phyloP scores from a whole-genome alignment of 2,113 vertebrate genomes.

The Caracal caracal region DNA sequence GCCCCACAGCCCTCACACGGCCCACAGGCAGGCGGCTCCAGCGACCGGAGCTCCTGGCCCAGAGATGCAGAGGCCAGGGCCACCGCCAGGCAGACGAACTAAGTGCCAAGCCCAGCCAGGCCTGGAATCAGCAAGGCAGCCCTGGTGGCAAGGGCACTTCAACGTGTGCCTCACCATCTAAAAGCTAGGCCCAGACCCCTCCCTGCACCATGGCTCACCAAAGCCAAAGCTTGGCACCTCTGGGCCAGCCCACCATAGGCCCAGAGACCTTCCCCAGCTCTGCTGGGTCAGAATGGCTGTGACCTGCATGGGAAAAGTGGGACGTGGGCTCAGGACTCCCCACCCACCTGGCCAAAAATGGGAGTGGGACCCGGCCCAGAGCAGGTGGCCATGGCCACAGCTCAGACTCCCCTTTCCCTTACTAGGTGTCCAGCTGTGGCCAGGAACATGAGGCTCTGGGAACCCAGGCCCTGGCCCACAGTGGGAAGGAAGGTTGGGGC shows the following conservation, averaged over 20 bases:
- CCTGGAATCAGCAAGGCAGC: neutral
- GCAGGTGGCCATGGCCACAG: neutral
- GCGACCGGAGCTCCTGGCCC: neutral
- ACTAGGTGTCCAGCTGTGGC: neutral
- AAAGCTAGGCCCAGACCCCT: too few relatives aligned
- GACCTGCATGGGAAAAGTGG: neutral
- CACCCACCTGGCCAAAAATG: neutral
- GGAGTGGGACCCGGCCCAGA: neutral
- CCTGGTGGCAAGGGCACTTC: neutral
- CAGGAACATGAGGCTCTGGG: neutral
- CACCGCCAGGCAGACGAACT: neutral
- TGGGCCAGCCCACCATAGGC: neutral
- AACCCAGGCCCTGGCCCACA: neutral
- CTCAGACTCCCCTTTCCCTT: neutral
- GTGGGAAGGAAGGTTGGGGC: too few relatives aligned
- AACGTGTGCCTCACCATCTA: neutral
- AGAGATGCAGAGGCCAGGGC: neutral
- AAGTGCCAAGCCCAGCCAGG: neutral
- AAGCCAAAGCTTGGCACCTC: neutral
- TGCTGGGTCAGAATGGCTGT: neutral
- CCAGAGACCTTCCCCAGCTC: neutral
- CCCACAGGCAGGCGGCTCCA: neutral
- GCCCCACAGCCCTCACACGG: neutral
- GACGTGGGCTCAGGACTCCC: accelerated
- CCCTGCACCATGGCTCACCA: neutral